Conservation (phyloP, 2,113 vertebrate species). For the Equus przewalskii region DNA sequence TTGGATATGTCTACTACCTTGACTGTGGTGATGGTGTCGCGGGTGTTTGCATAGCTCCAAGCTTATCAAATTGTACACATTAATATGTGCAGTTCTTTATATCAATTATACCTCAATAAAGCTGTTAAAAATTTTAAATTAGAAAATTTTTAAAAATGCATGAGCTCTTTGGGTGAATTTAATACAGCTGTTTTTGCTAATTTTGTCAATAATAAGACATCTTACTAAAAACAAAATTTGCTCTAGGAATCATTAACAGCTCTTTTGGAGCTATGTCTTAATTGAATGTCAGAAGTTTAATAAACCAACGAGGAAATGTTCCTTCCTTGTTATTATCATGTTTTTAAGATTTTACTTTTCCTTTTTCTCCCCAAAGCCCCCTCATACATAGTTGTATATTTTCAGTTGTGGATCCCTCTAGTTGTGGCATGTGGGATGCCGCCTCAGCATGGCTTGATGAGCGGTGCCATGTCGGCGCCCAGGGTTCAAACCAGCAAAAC, state of each 20-base stretch:
- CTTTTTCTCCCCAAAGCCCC: no score
- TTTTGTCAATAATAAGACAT: conserved; percentile 1
- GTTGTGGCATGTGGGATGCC: no score
- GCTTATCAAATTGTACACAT: neutral
- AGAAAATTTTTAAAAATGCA: neutral
- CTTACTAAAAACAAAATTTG: conserved; percentile 36
- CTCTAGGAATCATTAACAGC: neutral
- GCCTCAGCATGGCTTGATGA: no score
- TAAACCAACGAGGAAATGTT: conserved; percentile 41
- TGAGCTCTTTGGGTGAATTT: neutral
- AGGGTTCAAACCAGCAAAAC: no score
- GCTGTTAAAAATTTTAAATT: neutral
- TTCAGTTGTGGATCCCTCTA: no score
- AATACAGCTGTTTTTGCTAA: conserved; percentile 1
- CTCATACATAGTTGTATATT: no score
- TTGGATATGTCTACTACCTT: neutral
- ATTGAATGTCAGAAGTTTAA: conserved; percentile 14
- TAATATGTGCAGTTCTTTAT: conserved; percentile 23
- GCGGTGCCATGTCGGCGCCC: no score
- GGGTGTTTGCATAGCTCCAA: neutral
- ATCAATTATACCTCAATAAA: neutral
- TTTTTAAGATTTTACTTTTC: no score
- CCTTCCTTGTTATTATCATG: neutral
- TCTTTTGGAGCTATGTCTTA: neutral
- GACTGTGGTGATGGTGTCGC: neutral